Evolutionary conservation across 30 jellyfish, hydroid and myxozoan species (phyloP), one percentile per base, ranked within the genome.

Genomic region (Aurelia sp.): DNA sequence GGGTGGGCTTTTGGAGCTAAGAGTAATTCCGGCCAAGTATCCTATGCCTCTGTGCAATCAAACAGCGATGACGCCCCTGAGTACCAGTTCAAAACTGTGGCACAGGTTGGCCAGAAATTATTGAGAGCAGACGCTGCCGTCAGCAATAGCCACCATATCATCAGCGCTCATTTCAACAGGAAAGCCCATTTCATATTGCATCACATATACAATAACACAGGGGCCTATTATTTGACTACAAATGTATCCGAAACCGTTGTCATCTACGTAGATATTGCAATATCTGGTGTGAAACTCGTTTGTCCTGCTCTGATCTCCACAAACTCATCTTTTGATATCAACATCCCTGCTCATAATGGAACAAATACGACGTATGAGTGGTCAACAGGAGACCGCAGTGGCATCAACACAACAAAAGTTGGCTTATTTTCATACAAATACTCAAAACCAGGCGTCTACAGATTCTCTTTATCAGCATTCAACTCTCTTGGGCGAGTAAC

Each of bases 331-430:
- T 74, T 80, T 51, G 58, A 73, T 3, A 18, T 96, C 16, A 69
- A 52, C 20, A 63, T 96, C 18, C 72, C 94, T 30, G 64, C 55
- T 5, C 98, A 96, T 52, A 64, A 57, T 13, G 99, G 99, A 1
- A 86, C 96, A 51, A 96, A 96, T 51, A 75, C 91, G 2, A 90
- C 99, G 40, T 96, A 96, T 48, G 74, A 66, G 40, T 76, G 97
- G 92, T 84, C 74, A n/a, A 13, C 96, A 21, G 98, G 97, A 12
- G 92, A 96, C 61, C 90, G 94, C 15, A 9, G 82, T 3, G 48
- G 16, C 5, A 52, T 72, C 59, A 63, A 61, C 17, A 73, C 85
- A 63, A 81, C 90, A 3, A 67, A 18, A n/a, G 60, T 24, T 18
- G 69, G 88, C 51, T 41, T 18, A 24, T 60, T 30, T 72, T 20